phyloP scores from a whole-genome alignment of 53 echinoderm and acorn worm genomes.

The Pentamera pediparva region DNA sequence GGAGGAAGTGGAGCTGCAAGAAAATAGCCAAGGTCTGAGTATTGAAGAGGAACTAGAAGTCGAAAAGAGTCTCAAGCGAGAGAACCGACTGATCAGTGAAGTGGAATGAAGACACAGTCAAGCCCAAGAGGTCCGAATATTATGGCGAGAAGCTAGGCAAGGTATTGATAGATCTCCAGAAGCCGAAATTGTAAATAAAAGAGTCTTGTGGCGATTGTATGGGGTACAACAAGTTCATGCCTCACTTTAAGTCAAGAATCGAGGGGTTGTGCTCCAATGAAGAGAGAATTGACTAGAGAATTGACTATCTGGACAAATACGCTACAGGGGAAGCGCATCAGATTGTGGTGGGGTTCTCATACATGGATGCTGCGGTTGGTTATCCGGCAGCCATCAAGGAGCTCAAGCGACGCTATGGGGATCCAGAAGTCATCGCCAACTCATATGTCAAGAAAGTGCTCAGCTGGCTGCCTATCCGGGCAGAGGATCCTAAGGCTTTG shows the following conservation, averaged over 20 bases:
- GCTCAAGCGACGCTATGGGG: slow-evolving; percentile 40
- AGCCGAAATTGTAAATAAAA: slow-evolving; percentile 42
- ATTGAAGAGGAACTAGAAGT: too few species aligned
- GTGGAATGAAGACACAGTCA: too few species aligned
- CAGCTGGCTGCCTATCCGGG: slow-evolving; percentile 35
- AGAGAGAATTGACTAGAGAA: too few species aligned
- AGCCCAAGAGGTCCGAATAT: neutral
- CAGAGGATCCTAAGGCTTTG: slow-evolving; percentile 51
- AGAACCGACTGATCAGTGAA: too few species aligned
- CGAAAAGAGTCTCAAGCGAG: too few species aligned
- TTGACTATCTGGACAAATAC: slow-evolving; percentile 21
- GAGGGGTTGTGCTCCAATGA: slow-evolving; percentile 31
- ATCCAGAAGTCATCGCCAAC: slow-evolving; percentile 40
- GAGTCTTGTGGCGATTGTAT: slow-evolving; percentile 39
- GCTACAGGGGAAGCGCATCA: slow-evolving; percentile 42
- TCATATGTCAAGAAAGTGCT: slow-evolving; percentile 42
- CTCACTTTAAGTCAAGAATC: slow-evolving; percentile 44
- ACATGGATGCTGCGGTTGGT: slow-evolving; percentile 45
- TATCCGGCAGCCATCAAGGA: slow-evolving; percentile 49
- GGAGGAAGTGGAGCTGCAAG: neutral
- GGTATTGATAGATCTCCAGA: slow-evolving; percentile 29
- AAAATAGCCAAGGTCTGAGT: neutral
- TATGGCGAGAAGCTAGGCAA: slow-evolving; percentile 25
- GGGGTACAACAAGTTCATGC: slow-evolving; percentile 44
- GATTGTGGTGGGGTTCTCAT: slow-evolving; percentile 32